Evolutionary conservation across 2,888 invertebrate genomes (phyloP), one percentile per base, ranked within the genome.

Genomic region (Amphipoea lucens): DNA sequence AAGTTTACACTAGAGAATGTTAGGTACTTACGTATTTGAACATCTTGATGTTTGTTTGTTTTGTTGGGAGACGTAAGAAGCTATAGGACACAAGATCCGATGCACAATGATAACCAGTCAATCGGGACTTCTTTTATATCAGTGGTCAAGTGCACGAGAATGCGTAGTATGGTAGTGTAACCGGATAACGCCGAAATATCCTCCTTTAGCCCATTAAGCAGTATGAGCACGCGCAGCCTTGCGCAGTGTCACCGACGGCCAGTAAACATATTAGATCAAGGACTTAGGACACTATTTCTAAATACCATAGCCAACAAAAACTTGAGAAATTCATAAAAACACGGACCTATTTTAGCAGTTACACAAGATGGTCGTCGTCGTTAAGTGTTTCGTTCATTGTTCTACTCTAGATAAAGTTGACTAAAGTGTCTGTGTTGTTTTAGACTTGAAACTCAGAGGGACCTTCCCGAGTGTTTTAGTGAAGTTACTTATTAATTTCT

Each of bases 1-100:
- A 42, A 12, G 20, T 40, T 70, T 23, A 29, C n/a, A 51, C 23
- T 17, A 72, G 6, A 23, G 60, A 78, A 68, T 74, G 6, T 51
- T 20, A 51, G 76, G 60, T 85, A 95, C 97, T 96, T 87, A 97
- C 97, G 91, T 94, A 96, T 96, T 97, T 97, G 91, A 96, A 96
- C 97, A 97, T 97, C 78, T 93, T 96, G 92, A 76, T 76, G 75
- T 67, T 87, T 68, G 78, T 81, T 85, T 83, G 75, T 79, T 89
- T 87, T 85, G 82, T 87, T 88, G 87, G 60, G 7, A 42, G 67
- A 62, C 66, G 60, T 81, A 80, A 79, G 88, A 71, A 83, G 89
- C 85, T 68, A 74, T 79, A 85, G 83, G 84, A 87, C 75, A 82
- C 87, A 80, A 87, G 78, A 81, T 88, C 87, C 71, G 80, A 87